Evolutionary conservation across 2,797 vertebrate species (phyloP), one percentile per base, ranked within the genome.

Genomic region (Lacerta viridis): DNA sequence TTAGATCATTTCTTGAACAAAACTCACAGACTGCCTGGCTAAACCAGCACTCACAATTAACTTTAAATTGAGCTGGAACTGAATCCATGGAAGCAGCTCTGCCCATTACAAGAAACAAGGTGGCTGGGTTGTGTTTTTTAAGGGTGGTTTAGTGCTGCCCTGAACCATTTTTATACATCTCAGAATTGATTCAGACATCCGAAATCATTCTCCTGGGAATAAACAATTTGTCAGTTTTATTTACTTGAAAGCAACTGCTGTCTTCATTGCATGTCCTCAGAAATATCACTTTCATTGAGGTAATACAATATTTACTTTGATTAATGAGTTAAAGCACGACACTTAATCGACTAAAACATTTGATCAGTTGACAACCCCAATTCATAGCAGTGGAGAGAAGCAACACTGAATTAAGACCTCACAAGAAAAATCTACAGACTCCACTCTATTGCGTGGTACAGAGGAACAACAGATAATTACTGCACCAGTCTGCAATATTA

Each of bases 301-400:
- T 69, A 88, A 55, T 83, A 43, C 23, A 77, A 78, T 83, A 88
- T 83, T 83, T 83, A 88, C 82, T 89, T 81, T 85, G 88, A 89
- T 85, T 85, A 85, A 89, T 69, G 78, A 76, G 69, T 72, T 85
- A 59, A 76, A 85, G 82, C 66, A 72, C 79, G 18, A 25, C 59
- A 55, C 69, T 87, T 82, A 87, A 87, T 87, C 33, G 79, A 87
- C 39, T n/a, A 68, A 85, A 75, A 23, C 59, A 25, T 89, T n/a
- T 89, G 78, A 81, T 85, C 76, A 84, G 25, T n/a, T 84, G 55
- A 95, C 78, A 87, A 64, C 66, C 43, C 83, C 76, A 33, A 78
- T 88, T 76, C 68, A 43, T 7, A 85, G 88, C 17, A 69, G 75
- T 1, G 46, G 25, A 91, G 64, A 29, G 68, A 41, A 85, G 79